Evolutionary conservation across 2,888 invertebrate genomes (phyloP).

Genomic region (Drosophila recens): DNA sequence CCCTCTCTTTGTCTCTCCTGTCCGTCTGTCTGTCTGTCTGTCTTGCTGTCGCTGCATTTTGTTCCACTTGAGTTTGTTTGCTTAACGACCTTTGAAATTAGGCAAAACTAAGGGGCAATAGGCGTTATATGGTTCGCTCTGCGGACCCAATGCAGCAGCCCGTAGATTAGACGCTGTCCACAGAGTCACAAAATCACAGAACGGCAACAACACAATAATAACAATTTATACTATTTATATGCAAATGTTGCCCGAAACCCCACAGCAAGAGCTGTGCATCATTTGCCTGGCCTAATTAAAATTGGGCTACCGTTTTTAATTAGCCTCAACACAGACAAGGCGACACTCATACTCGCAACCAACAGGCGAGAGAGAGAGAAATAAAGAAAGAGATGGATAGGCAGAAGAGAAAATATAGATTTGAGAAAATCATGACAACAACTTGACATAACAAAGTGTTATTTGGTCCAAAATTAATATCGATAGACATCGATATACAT

Average conservation of each 20-base stretch:
- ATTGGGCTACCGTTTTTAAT: slow-evolving; percentile 68
- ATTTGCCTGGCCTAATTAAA: slow-evolving; percentile 75
- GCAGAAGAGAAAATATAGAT: not conserved
- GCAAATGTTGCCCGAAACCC: slow-evolving; percentile 66
- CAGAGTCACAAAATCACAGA: slow-evolving; percentile 31
- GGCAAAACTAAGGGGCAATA: slow-evolving; percentile 77
- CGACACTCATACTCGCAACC: not conserved
- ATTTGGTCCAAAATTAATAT: not conserved
- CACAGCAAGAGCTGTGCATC: slow-evolving; percentile 30
- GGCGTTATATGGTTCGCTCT: slow-evolving; percentile 49
- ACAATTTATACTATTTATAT: slow-evolving; percentile 81
- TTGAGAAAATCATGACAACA: not conserved
- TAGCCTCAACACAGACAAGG: slow-evolving; percentile 33
- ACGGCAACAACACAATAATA: slow-evolving; percentile 35
- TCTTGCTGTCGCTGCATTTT: slow-evolving; percentile 64
- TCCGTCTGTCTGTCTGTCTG: not conserved
- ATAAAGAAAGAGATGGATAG: not conserved
- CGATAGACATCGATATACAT: not conserved
- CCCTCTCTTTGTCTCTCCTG: too few species aligned
- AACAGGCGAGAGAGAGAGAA: not conserved
- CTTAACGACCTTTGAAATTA: slow-evolving; percentile 84
- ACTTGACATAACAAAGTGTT: not conserved
- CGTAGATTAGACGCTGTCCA: slow-evolving; percentile 57
- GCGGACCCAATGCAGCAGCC: slow-evolving; percentile 51
- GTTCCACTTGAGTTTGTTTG: slow-evolving; percentile 84